Evolutionary conservation across 2,113 vertebrate genomes (phyloP), one percentile per base, ranked within the genome.

Genomic region (Lasiurus borealis): DNA sequence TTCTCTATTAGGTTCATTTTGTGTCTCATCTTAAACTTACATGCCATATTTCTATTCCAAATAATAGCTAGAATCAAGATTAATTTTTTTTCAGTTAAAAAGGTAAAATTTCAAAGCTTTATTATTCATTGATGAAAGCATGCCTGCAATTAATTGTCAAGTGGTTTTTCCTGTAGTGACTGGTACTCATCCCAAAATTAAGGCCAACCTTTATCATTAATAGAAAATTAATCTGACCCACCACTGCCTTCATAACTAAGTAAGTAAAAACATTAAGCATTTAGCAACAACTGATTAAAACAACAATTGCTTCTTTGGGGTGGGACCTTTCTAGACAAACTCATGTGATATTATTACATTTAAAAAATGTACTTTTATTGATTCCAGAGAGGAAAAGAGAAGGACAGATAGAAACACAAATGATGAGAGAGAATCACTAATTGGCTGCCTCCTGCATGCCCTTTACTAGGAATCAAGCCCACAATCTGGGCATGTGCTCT

Each of bases 221-320:
- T 31, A 81, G 34, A 72, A n/a, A 59, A 16, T 69, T 94, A 84
- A 89, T 75, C 73, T 86, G 59, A 90, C 11, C 21, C 14, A 94
- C 0, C 77, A 87, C n/a, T 85, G 15, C 25, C 66, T 96, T 16
- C 46, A 31, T 44, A 21, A 95, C 46, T 93, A 94, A 94, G 78
- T 69, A 88, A 62, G 27, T 82, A 23, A 90, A 96, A 96, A 94
- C 31, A 34, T 8, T 25, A 88, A 40, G 31, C 1, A 8, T 59
- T 93, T 76, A 85, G 90, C 54, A 94, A 88, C 40, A 75, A 19
- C 10, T 78, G 11, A 27, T 72, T 78, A 48, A 9, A 48, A 88
- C 36, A 76, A 19, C 13, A n/a, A n/a, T n/a, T 78, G 14, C n/a
- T 40, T 72, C 75, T 89, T 84, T 29, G 80, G 44, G 25, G 27